Evolutionary conservation across 2,113 vertebrate species (phyloP).

Genomic region (Merops nubicus): DNA sequence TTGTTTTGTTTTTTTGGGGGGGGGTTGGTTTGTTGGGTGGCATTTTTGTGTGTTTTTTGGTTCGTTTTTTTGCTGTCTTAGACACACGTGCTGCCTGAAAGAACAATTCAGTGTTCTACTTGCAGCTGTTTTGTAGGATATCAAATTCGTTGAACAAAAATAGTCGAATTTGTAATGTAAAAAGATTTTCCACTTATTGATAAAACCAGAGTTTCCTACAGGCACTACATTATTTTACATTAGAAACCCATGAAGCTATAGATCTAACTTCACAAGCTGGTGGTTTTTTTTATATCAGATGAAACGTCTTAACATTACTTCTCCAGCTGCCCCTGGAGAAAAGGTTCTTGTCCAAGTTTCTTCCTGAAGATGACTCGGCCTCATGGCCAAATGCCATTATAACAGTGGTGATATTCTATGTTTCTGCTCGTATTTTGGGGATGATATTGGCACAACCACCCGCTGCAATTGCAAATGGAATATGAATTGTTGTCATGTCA

Average conservation of each 20-base stretch:
- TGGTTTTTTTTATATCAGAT: neutral
- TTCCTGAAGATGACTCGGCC: neutral
- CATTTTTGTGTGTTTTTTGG: accelerated
- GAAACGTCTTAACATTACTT: neutral
- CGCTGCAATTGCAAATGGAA: neutral
- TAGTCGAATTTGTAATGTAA: neutral
- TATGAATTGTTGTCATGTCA: neutral
- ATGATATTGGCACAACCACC: neutral
- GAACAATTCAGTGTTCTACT: neutral
- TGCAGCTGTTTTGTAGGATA: neutral
- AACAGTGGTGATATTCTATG: accelerated
- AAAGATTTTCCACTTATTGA: neutral
- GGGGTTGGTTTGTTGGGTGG: too few species aligned
- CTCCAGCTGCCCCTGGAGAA: neutral
- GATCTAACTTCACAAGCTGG: neutral
- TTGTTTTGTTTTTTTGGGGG: too few species aligned
- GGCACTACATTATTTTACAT: too few species aligned
- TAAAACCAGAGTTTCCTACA: neutral
- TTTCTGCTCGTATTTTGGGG: neutral
- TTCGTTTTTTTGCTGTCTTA: neutral
- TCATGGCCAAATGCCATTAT: neutral
- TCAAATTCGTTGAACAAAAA: neutral
- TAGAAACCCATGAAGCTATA: neutral
- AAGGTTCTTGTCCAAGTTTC: neutral
- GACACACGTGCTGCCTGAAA: neutral